Conservation (phyloP, 30 jellyfish, hydroid and myxozoan species). For the Aurelia aurita complex sp. Pacific region DNA sequence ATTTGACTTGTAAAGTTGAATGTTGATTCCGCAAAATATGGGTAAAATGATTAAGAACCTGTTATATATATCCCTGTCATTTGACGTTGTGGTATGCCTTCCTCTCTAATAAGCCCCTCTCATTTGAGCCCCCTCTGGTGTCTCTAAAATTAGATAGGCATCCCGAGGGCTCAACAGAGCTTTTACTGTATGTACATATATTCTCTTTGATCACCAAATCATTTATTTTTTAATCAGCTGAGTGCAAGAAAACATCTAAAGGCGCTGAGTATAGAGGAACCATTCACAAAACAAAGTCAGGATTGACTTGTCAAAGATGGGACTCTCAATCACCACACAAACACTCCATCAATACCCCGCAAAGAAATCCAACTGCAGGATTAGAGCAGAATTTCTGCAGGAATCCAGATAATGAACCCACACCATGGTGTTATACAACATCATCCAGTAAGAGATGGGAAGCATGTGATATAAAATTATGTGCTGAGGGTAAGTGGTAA, state of each 20-base stretch:
- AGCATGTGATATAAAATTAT: background rate
- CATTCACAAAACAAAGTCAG: background rate
- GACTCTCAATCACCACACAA: conserved; percentile 20
- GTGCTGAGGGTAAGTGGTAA: conserved; percentile 1
- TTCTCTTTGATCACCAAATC: too few relatives aligned
- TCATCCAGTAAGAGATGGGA: conserved; percentile 5
- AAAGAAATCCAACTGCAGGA: conserved; percentile 20
- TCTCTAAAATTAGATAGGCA: too few relatives aligned
- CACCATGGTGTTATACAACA: conserved; percentile 27
- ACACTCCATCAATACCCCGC: background rate
- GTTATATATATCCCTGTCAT: too few relatives aligned
- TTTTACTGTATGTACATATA: too few relatives aligned
- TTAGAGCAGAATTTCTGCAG: conserved; percentile 15
- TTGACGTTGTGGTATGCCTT: too few relatives aligned
- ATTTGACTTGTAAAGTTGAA: too few relatives aligned
- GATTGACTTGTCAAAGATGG: conserved; percentile 28
- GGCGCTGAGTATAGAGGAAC: conserved; percentile 14
- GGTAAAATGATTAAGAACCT: too few relatives aligned
- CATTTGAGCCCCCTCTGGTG: too few relatives aligned
- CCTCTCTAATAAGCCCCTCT: too few relatives aligned
- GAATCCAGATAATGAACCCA: conserved; percentile 13
- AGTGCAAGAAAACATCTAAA: background rate
- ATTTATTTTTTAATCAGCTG: background rate
- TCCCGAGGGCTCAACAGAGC: too few relatives aligned
- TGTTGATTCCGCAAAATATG: too few relatives aligned